Conservation (phyloP, 2,888 invertebrate species). For the Thalpophila matura region DNA sequence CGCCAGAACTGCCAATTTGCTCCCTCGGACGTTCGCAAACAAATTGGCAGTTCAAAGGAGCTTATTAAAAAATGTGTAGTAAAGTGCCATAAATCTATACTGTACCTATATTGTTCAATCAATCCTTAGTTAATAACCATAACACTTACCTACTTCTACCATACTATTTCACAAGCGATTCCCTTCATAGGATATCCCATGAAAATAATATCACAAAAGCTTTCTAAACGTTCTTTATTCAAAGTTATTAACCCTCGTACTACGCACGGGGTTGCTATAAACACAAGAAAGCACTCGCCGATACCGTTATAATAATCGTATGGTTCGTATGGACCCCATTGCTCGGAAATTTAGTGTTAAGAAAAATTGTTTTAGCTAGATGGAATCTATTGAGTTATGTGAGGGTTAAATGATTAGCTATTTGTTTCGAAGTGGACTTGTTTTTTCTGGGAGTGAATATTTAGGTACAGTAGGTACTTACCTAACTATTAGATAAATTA, state of each 20-base stretch:
- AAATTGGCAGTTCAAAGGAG: too few species aligned
- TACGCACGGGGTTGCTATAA: slow-evolving; percentile 45
- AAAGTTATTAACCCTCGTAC: slow-evolving; percentile 58
- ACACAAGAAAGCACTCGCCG: slow-evolving; percentile 69
- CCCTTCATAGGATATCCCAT: slow-evolving; percentile 1
- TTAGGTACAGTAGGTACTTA: too few species aligned
- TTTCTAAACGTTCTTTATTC: slow-evolving; percentile 53
- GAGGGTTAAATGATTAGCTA: slow-evolving; percentile 48
- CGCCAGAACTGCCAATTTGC: too few species aligned
- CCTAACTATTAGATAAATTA: too few species aligned
- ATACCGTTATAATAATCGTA: slow-evolving; percentile 46
- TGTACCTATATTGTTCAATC: too few species aligned
- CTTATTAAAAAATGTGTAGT: too few species aligned
- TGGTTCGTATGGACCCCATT: slow-evolving; percentile 24
- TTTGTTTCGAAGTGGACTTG: slow-evolving; percentile 27
- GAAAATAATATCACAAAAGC: slow-evolving; percentile 43
- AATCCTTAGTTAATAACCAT: too few species aligned
- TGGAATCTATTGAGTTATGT: slow-evolving; percentile 19
- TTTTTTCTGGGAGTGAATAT: not conserved
- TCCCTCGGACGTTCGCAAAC: too few species aligned
- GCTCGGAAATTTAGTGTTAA: slow-evolving; percentile 23
- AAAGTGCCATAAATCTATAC: too few species aligned
- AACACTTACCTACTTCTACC: not conserved
- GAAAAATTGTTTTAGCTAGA: slow-evolving; percentile 40
- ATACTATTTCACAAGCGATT: slow-evolving; percentile 2